phyloP scores from a whole-genome alignment of 2,888 invertebrate species.

The Polymixis flavicincta region DNA sequence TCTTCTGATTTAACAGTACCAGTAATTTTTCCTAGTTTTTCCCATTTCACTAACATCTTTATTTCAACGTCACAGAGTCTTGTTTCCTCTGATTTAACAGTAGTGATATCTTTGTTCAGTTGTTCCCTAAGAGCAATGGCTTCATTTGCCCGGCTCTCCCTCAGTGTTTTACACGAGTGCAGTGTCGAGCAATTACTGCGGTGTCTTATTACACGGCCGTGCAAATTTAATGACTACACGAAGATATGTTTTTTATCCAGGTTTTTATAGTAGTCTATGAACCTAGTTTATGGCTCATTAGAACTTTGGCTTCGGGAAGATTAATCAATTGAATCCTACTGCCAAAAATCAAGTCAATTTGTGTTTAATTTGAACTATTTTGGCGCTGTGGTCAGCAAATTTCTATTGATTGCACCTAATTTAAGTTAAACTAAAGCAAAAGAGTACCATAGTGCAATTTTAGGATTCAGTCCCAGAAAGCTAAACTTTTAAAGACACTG shows the following conservation, averaged over 20 bases:
- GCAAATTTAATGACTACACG: slow-evolving; percentile 80
- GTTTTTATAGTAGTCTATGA: slow-evolving; percentile 5
- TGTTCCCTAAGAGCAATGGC: slow-evolving; percentile 73
- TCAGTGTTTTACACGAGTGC: slow-evolving; percentile 56
- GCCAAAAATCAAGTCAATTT: background rate
- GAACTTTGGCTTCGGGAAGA: background rate
- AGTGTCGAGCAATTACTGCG: slow-evolving; percentile 75
- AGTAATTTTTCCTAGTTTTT: slow-evolving; percentile 13
- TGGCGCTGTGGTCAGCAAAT: background rate
- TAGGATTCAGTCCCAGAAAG: background rate
- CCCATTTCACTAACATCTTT: slow-evolving; percentile 18
- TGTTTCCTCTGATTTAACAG: slow-evolving; percentile 14
- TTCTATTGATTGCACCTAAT: background rate
- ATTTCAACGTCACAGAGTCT: slow-evolving; percentile 18
- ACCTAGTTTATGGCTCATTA: background rate
- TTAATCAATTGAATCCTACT: background rate
- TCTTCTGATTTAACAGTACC: slow-evolving; percentile 12
- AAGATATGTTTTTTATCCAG: slow-evolving; percentile 35
- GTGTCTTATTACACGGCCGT: slow-evolving; percentile 78
- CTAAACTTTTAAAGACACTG: too few species aligned
- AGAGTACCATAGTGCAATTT: background rate
- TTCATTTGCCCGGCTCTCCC: slow-evolving; percentile 78
- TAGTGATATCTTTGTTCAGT: slow-evolving; percentile 15
- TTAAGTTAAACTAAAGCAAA: background rate
- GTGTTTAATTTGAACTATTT: background rate